phyloP scores from a whole-genome alignment of 2,113 vertebrate genomes.

The Thalassoma bifasciatum region DNA sequence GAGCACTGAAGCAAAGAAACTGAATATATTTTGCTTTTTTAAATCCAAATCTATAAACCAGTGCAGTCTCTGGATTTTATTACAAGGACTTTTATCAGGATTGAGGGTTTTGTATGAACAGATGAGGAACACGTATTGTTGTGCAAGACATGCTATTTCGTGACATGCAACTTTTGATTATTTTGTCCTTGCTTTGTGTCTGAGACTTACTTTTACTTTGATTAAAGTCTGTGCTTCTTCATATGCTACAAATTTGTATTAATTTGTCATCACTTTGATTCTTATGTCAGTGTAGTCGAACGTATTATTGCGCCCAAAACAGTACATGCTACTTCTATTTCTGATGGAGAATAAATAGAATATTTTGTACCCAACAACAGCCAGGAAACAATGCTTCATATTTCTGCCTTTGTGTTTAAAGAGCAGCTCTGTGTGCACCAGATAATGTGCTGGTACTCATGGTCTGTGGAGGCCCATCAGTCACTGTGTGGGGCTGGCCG shows the following conservation, averaged over 20 bases:
- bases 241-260: constrained; percentile 10
- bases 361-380: constrained; percentile 62
- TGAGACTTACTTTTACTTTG: neutral
- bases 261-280: constrained; percentile 37
- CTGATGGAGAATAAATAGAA: constrained; percentile 57
- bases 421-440: constrained; percentile 79
- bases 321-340: constrained; percentile 48
- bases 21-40: no score
- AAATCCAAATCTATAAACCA: constrained; percentile 55
- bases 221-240: constrained; percentile 15
- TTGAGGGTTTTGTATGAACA: constrained; percentile 14
- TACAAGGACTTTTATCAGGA: constrained; percentile 51
- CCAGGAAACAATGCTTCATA: constrained; percentile 76
- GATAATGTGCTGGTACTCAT: constrained; percentile 73
- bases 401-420: constrained; percentile 80
- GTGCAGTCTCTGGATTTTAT: constrained; percentile 58
- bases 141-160: constrained; percentile 46
- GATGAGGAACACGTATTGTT: constrained; percentile 62
- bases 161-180: constrained; percentile 55
- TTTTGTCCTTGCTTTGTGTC: constrained; percentile 34
- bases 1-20: constrained; percentile 80
- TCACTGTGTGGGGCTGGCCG: constrained; percentile 79
- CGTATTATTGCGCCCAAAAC: constrained; percentile 29
- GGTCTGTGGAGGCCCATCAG: constrained; percentile 77
- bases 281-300: constrained; percentile 8